Evolutionary conservation across 2,113 vertebrate species (phyloP).

Genomic region (Ailurus styani): DNA sequence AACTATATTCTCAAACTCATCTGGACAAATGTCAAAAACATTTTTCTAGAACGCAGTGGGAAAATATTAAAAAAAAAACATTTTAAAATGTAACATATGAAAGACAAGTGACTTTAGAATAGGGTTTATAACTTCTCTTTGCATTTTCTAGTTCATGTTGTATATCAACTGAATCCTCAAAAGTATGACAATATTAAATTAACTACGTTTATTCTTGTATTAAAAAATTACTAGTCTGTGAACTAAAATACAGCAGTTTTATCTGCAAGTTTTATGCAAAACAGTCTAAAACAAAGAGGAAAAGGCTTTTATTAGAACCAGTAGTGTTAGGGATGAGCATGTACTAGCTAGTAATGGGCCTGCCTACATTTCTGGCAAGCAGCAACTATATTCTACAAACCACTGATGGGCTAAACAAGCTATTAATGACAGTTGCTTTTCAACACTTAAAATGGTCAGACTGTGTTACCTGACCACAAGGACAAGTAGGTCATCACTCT

Average conservation of each 20-base stretch:
- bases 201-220: background rate
- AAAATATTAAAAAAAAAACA: slow-evolving; percentile 29
- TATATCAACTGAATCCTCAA: slow-evolving; percentile 8
- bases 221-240: background rate
- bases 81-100: background rate
- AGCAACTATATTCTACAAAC: slow-evolving; percentile 70
- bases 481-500: slow-evolving; percentile 77
- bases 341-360: slow-evolving; percentile 17
- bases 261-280: slow-evolving; percentile 1
- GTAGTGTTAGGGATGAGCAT: slow-evolving; percentile 66
- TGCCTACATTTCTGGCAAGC: slow-evolving; percentile 54
- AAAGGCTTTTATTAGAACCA: slow-evolving; percentile 31
- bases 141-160: background rate
- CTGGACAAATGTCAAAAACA: slow-evolving; percentile 28
- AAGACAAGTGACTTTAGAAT: background rate
- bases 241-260: slow-evolving; percentile 11
- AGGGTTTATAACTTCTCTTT: background rate
- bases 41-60: background rate
- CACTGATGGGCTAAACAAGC: slow-evolving; percentile 75
- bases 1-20: slow-evolving; percentile 28
- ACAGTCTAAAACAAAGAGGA: background rate
- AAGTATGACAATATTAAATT: background rate
- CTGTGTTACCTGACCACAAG: slow-evolving; percentile 77
- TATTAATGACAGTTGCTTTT: slow-evolving; percentile 79
- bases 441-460: slow-evolving; percentile 70